A percentile compares a stretch with the other conserved stretches of the same genome.
Evolutionary conservation across 2,888 invertebrate species (phyloP).

Genomic region (Habroteleia sp.): DNA sequence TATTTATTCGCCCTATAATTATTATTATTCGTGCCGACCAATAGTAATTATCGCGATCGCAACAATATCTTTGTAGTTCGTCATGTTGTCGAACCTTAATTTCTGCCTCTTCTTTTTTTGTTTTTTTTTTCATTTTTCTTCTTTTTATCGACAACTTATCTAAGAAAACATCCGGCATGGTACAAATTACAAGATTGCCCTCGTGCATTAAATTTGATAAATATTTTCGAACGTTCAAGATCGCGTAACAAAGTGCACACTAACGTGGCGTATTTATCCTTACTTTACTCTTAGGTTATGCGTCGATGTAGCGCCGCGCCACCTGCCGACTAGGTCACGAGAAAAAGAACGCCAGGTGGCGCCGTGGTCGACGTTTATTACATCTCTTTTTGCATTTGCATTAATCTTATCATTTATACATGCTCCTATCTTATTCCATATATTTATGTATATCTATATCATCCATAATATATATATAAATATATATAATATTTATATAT

Average conservation of each 20-base stretch:
- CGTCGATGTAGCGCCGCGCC: slow-evolving; percentile 24
- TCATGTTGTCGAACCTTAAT: slow-evolving; percentile 18
- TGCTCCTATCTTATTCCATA: slow-evolving; percentile 33
- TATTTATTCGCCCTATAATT: background rate
- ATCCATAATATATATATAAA: slow-evolving; percentile 53
- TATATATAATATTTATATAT: slow-evolving; percentile 49
- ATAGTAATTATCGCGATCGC: slow-evolving; percentile 34
- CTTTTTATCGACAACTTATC: slow-evolving; percentile 64
- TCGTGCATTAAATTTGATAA: slow-evolving; percentile 70
- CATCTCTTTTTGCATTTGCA: background rate
- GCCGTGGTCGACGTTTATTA: background rate
- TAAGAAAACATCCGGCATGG: slow-evolving; percentile 65
- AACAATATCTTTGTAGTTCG: slow-evolving; percentile 50
- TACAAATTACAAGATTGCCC: slow-evolving; percentile 71
- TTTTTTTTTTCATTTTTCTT: slow-evolving; percentile 22
- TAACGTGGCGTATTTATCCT: slow-evolving; percentile 59
- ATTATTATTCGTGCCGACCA: background rate
- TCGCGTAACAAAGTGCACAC: slow-evolving; percentile 66
- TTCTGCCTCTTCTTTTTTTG: slow-evolving; percentile 12
- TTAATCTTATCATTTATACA: slow-evolving; percentile 43
- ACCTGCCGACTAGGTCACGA: background rate
- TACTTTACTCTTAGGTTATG: slow-evolving; percentile 21
- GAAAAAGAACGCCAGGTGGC: background rate
- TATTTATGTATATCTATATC: slow-evolving; percentile 59
- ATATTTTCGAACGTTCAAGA: slow-evolving; percentile 65